A percentile compares a stretch with the other conserved stretches of the same genome.
phyloP scores from a whole-genome alignment of 2,888 invertebrate species.

The Scelioninae gen. 2 region DNA sequence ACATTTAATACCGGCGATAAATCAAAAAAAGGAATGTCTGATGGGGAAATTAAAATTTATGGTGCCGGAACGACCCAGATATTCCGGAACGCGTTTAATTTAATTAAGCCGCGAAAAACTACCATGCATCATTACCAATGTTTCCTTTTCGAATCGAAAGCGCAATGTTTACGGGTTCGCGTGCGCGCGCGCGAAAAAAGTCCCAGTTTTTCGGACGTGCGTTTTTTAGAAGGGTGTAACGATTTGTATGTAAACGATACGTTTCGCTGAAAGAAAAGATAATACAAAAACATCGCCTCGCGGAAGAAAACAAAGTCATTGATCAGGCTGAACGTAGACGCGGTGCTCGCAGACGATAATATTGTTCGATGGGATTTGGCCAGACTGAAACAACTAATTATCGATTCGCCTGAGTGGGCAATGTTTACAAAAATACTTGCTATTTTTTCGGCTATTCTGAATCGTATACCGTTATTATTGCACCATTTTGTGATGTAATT shows the following conservation, averaged over 20 bases:
- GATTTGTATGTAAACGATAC: constrained; percentile 36
- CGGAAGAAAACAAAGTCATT: constrained; percentile 41
- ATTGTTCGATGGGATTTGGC: constrained; percentile 21
- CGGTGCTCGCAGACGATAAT: constrained; percentile 21
- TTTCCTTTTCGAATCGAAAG: constrained; percentile 1
- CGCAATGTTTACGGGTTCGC: background rate
- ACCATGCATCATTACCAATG: background rate
- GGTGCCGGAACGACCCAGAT: background rate
- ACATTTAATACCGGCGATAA: constrained; percentile 23
- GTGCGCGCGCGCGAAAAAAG: constrained; percentile 5
- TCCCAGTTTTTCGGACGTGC: background rate
- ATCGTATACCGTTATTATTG: too few relatives aligned
- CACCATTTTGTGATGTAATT: background rate
- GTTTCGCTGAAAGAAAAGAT: constrained; percentile 6
- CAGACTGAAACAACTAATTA: constrained; percentile 40
- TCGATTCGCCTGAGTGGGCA: constrained; percentile 3
- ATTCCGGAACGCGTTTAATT: background rate
- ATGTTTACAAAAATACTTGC: background rate
- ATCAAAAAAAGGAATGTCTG: constrained; percentile 10
- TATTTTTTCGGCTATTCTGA: background rate
- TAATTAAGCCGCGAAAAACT: constrained; percentile 18
- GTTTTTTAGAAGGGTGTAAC: too few relatives aligned
- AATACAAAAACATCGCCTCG: constrained; percentile 12
- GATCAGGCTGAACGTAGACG: constrained; percentile 15
- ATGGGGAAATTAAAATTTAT: constrained; percentile 9